Percentiles rank a stretch among this genome's conserved stretches.
Evolutionary conservation across 2,797 vertebrate genomes (phyloP).

Genomic region (Acanthopagrus latus): DNA sequence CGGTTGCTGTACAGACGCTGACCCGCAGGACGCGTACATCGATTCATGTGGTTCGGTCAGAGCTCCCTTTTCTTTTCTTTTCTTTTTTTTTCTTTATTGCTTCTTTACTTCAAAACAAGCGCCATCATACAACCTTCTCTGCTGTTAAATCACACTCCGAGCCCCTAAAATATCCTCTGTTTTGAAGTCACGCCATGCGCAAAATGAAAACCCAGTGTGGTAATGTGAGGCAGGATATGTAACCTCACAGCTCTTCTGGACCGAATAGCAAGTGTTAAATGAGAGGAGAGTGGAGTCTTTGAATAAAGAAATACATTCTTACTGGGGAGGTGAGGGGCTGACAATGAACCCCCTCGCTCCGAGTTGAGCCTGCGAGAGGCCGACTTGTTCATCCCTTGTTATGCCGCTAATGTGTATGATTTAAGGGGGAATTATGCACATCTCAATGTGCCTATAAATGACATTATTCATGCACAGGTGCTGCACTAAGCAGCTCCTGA

Average conservation of each 20-base stretch:
- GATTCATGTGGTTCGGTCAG: not conserved
- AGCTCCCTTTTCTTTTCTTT: not conserved
- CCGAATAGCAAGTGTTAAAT: constrained; percentile 74
- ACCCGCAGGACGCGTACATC: not conserved
- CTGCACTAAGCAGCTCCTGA: constrained; percentile 87
- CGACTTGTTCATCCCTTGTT: constrained; percentile 86
- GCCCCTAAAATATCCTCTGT: constrained; percentile 51
- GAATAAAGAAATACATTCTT: constrained; percentile 78
- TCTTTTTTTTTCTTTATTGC: no score
- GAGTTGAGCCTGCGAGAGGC: constrained; percentile 71
- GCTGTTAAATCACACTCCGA: constrained; percentile 27
- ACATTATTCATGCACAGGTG: constrained; percentile 91
- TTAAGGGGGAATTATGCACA: constrained; percentile 87
- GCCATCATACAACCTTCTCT: constrained; percentile 26
- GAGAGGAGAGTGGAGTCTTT: constrained; percentile 73
- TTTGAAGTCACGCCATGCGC: constrained; percentile 53
- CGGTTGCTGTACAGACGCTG: not conserved
- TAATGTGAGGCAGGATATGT: constrained; percentile 70
- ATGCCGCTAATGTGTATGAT: constrained; percentile 86
- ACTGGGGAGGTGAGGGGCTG: constrained; percentile 74
- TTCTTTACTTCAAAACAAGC: constrained; percentile 46
- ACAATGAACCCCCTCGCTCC: constrained; percentile 72
- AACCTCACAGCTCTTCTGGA: constrained; percentile 72
- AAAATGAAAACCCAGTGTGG: constrained; percentile 56
- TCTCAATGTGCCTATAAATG: constrained; percentile 87